Evolutionary conservation across 2,113 vertebrate species (phyloP).

Genomic region (Microcebus ravelobensis): DNA sequence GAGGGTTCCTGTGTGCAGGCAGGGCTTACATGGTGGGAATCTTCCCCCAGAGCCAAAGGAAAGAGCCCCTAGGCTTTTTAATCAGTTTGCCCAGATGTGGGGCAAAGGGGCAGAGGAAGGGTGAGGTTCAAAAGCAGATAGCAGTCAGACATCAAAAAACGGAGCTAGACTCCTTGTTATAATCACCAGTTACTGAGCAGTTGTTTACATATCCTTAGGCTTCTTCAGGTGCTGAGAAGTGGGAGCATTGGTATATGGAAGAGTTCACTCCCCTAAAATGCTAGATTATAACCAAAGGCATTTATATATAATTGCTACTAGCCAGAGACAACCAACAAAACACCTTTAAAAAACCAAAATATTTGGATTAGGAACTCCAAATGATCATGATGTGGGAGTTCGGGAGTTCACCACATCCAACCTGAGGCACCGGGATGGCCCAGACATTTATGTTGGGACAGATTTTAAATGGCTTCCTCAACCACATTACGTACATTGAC

Average conservation of each 20-base stretch:
- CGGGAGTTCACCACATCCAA: background rate
- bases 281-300: background rate
- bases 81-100: background rate
- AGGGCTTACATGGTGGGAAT: background rate
- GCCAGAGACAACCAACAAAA: background rate
- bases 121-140: background rate
- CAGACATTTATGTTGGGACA: conserved; percentile 36
- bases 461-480: conserved; percentile 57
- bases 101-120: background rate
- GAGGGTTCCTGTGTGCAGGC: background rate
- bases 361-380: conserved; percentile 9
- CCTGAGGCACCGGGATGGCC: background rate
- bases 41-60: background rate
- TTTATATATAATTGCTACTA: conserved; percentile 1
- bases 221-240: background rate
- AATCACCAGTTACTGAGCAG: background rate
- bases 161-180: background rate
- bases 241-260: background rate
- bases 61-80: background rate
- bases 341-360: background rate
- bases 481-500: background rate
- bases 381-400: background rate
- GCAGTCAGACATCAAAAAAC: background rate
- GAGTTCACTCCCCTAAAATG: background rate
- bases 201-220: background rate